Percentiles rank a stretch among this genome's conserved stretches.
phyloP scores from a whole-genome alignment of 2,113 vertebrate species.

The Phyllostomus hastatus region DNA sequence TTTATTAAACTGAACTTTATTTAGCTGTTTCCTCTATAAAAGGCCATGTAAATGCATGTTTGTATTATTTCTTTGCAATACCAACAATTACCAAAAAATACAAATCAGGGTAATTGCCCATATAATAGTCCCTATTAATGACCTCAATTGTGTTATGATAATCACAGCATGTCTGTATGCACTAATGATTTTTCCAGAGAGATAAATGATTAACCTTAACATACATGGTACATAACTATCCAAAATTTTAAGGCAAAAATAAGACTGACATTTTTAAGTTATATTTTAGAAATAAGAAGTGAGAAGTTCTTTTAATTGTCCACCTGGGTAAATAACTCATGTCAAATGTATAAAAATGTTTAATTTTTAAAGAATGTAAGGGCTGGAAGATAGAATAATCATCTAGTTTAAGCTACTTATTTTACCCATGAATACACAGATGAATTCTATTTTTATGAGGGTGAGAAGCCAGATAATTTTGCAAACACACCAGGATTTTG shows the following conservation, averaged over 20 bases:
- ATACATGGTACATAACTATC: neutral
- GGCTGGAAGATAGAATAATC: neutral
- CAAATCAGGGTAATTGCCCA: neutral
- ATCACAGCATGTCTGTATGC: neutral
- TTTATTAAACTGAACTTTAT: neutral
- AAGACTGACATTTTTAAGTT: neutral
- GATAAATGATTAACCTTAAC: neutral
- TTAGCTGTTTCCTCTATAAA: neutral
- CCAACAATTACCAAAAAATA: neutral
- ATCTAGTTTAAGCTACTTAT: neutral
- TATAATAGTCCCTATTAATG: neutral
- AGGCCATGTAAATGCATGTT: neutral
- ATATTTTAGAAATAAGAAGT: neutral
- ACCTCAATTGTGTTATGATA: neutral
- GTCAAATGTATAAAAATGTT: neutral
- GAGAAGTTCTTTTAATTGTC: neutral
- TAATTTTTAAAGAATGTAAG: neutral
- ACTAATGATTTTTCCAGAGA: neutral
- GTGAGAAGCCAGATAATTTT: neutral
- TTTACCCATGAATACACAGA: neutral
- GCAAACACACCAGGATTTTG: neutral
- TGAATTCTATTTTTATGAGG: neutral
- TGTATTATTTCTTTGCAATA: neutral
- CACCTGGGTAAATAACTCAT: neutral
- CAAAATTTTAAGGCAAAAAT: neutral